Conservation (phyloP, 2,888 invertebrate species). For the Homarus gammarus region DNA sequence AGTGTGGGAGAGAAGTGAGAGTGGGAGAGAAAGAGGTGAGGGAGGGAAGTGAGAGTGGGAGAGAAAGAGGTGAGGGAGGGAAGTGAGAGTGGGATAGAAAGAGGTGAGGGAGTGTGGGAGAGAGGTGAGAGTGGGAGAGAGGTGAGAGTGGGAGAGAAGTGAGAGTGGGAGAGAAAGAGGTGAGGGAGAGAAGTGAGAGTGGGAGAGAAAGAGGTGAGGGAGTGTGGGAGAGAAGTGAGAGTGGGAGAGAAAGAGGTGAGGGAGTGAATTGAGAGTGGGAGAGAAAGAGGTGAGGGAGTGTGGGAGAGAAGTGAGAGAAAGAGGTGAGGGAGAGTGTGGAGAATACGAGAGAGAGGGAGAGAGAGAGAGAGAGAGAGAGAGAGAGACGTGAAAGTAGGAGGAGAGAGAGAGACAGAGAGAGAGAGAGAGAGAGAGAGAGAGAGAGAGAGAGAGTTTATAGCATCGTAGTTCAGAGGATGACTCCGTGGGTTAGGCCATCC, state of each 20-base stretch:
- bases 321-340: neutral
- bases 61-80: neutral
- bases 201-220: neutral
- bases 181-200: neutral
- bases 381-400: neutral
- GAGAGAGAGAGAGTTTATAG: no score
- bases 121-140: no score
- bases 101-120: no score
- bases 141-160: neutral
- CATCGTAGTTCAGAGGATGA: no score
- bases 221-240: conserved; percentile 5
- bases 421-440: conserved; percentile 15
- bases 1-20: neutral
- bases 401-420: neutral
- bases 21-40: neutral
- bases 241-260: no score
- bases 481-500: no score
- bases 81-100: neutral
- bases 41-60: neutral
- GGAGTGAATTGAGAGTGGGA: no score
- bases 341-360: conserved; percentile 12
- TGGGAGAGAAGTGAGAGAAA: neutral
- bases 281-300: no score
- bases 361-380: neutral
- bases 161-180: neutral